Evolutionary conservation across 2,888 invertebrate species (phyloP).

Genomic region (Drosophila aldrichi): DNA sequence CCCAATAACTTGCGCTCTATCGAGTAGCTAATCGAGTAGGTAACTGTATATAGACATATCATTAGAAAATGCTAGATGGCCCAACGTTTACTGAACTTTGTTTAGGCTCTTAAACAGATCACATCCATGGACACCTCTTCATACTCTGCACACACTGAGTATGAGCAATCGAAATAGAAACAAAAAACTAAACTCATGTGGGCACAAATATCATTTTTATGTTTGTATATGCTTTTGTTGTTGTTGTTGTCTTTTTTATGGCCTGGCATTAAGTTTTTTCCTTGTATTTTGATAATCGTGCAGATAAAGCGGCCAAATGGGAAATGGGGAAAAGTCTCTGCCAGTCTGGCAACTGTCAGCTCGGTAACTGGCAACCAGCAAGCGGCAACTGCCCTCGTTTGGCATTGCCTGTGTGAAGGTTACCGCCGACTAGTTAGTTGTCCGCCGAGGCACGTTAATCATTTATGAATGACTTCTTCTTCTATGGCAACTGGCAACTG

Average conservation of each 20-base stretch:
- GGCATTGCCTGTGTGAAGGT: slow-evolving; percentile 46
- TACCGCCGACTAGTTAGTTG: slow-evolving; percentile 18
- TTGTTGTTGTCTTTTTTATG: slow-evolving; percentile 31
- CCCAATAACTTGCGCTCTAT: background rate
- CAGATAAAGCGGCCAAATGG: slow-evolving; percentile 39
- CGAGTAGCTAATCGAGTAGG: background rate
- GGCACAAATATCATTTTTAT: slow-evolving; percentile 51
- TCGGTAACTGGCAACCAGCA: background rate
- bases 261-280: slow-evolving; percentile 32
- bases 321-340: slow-evolving; percentile 46
- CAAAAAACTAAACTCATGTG: slow-evolving; percentile 51
- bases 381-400: slow-evolving; percentile 32
- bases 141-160: background rate
- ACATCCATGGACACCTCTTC: background rate
- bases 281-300: slow-evolving; percentile 48
- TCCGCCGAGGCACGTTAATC: slow-evolving; percentile 60
- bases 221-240: slow-evolving; percentile 19
- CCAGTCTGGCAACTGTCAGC: background rate
- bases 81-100: no score
- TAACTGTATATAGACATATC: background rate
- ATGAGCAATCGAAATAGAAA: background rate
- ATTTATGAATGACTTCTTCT: slow-evolving; percentile 69
- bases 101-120: background rate
- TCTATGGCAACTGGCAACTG: slow-evolving; percentile 7
- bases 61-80: no score